A percentile compares a stretch with the other conserved stretches of the same genome.
Evolutionary conservation across 2,113 vertebrate genomes (phyloP).

Genomic region (Pampusana beccarii): DNA sequence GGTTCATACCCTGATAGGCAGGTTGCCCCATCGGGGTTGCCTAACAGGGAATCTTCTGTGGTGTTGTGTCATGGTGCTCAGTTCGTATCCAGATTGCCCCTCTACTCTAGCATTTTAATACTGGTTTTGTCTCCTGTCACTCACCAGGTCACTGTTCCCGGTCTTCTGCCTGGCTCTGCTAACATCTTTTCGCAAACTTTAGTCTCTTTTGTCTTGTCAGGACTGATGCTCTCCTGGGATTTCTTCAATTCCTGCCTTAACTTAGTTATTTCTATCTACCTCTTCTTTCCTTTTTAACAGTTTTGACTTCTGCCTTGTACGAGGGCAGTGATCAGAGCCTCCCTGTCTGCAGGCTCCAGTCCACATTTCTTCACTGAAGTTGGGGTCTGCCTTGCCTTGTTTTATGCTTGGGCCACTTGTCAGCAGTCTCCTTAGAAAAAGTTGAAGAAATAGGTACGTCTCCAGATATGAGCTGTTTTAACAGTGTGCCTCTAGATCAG

Average conservation of each 20-base stretch:
- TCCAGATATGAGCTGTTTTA: not conserved
- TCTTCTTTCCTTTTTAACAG: rapidly evolving
- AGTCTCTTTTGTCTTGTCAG: not conserved
- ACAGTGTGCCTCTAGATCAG: not conserved
- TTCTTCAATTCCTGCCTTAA: not conserved
- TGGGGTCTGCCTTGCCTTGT: not conserved
- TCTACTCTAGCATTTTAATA: not conserved
- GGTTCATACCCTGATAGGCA: not conserved
- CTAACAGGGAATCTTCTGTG: not conserved
- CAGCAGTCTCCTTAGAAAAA: not conserved
- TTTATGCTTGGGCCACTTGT: not conserved
- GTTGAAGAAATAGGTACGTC: not conserved
- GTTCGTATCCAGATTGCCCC: not conserved
- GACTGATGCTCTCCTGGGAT: not conserved
- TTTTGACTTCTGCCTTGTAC: not conserved
- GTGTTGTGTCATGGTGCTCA: not conserved
- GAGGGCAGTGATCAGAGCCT: not conserved
- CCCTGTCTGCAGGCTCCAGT: not conserved
- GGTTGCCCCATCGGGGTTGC: not conserved
- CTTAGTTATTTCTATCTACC: not conserved
- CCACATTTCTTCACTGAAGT: not conserved
- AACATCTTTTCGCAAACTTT: not conserved
- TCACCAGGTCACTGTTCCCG: not conserved
- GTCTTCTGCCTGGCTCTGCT: not conserved
- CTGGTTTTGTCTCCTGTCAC: not conserved